These are phyloP conservation scores for Porites lobata DNA, from an alignment of 92 coral and sea anemone species.

Conservation along the genomic window DNA sequence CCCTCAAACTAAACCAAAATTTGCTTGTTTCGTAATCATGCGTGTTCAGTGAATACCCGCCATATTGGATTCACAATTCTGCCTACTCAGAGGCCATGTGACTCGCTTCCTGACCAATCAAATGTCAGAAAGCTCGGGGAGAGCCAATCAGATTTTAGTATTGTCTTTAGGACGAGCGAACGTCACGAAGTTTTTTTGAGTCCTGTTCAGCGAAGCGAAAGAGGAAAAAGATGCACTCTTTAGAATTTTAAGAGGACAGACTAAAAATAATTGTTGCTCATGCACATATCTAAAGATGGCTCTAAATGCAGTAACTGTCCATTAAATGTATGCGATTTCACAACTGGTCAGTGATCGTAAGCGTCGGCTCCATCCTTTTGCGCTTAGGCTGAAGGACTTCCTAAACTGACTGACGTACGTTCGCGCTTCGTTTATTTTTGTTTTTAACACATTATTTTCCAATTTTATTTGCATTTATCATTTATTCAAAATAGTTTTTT, in stretches of 20 bases:
- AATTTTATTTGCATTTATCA: no score
- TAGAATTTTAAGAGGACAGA: neutral
- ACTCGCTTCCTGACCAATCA: slow-evolving; percentile 15
- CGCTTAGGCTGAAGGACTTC: no score
- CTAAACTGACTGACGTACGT: no score
- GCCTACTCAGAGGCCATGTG: slow-evolving; percentile 4
- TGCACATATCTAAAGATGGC: no score
- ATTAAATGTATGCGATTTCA: no score
- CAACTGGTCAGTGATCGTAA: no score
- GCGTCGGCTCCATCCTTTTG: no score
- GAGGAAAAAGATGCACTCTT: neutral
- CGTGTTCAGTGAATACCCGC: slow-evolving; percentile 27
- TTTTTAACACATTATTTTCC: no score
- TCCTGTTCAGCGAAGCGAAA: neutral
- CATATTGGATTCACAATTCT: slow-evolving; percentile 20
- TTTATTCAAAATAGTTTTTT: no score
- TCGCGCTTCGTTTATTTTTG: no score
- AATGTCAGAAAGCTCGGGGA: neutral
- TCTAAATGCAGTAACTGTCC: no score
- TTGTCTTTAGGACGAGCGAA: neutral
- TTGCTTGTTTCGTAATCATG: slow-evolving; percentile 5
- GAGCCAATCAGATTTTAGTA: slow-evolving; percentile 14
- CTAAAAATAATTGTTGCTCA: neutral
- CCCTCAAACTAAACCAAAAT: neutral
- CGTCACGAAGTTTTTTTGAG: neutral